A percentile compares a stretch with the other conserved stretches of the same genome.
Conservation (phyloP, 2,797 vertebrate genomes). For the Hypotaenidia okinawae region DNA sequence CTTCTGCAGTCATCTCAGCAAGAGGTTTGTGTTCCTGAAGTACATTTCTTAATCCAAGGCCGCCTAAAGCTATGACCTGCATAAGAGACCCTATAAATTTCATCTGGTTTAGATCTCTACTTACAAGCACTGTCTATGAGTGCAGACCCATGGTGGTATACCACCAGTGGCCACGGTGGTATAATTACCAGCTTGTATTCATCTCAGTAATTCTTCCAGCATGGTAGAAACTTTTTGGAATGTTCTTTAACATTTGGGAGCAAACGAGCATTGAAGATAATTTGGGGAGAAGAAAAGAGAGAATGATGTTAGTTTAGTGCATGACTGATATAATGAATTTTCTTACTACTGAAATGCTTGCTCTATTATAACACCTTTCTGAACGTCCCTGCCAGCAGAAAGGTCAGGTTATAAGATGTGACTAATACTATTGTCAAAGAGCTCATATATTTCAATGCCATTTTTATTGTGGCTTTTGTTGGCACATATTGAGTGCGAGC, state of each 20-base stretch:
- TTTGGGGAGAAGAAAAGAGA: not conserved
- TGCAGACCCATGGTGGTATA: not conserved
- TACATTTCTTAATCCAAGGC: not conserved
- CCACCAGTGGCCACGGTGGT: not conserved
- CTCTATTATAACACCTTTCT: conserved; percentile 56
- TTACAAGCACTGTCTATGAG: not conserved
- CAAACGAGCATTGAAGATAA: not conserved
- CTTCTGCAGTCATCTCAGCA: not conserved
- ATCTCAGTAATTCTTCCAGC: not conserved
- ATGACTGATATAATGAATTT: conserved; percentile 54
- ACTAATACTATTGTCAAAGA: conserved; percentile 63
- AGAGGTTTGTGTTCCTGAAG: not conserved
- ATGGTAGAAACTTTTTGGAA: not conserved
- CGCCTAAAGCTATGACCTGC: not conserved
- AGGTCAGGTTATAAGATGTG: conserved; percentile 67
- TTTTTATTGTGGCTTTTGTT: conserved; percentile 65
- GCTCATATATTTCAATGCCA: conserved; percentile 63
- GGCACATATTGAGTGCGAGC: conserved; percentile 33
- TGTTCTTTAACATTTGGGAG: not conserved
- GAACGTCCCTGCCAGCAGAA: conserved; percentile 59
- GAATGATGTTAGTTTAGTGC: conserved; percentile 25
- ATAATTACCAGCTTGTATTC: not conserved
- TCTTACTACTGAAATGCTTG: conserved; percentile 58
- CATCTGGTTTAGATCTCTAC: not conserved
- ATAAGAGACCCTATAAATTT: not conserved